A percentile compares a stretch with the other conserved stretches of the same genome.
Conservation (phyloP, 1,140 invertebrate genomes). For the Eubasilissa regina region DNA sequence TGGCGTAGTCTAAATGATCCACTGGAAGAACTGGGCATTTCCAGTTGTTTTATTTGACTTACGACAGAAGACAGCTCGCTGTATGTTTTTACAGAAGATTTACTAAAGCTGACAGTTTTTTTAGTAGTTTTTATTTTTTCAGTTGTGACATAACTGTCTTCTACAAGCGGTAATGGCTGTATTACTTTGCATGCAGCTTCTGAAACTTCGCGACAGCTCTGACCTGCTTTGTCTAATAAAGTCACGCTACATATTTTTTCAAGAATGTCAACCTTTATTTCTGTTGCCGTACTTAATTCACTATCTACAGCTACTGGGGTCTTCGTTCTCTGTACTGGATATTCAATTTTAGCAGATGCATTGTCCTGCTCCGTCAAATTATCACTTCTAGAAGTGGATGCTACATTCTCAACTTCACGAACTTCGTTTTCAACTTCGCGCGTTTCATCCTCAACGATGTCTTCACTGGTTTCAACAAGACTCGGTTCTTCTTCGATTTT, state of each 20-base stretch:
- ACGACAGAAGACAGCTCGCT: constrained; percentile 40
- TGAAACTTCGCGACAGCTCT: constrained; percentile 15
- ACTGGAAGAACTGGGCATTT: background rate
- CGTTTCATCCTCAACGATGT: background rate
- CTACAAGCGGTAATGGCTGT: constrained; percentile 20
- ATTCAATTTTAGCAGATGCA: background rate
- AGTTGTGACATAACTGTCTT: constrained; percentile 14
- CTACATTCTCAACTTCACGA: constrained; percentile 1
- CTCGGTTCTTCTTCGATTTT: constrained; percentile 29
- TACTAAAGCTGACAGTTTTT: background rate
- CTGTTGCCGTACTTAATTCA: background rate
- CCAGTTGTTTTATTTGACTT: constrained; percentile 39
- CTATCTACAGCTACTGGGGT: background rate
- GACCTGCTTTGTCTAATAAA: background rate
- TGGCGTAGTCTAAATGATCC: background rate
- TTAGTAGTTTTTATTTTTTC: background rate
- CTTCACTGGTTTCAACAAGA: background rate
- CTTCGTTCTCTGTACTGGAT: background rate
- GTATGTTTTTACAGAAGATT: constrained; percentile 39
- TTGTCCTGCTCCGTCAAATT: background rate
- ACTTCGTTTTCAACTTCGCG: background rate
- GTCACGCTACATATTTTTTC: background rate
- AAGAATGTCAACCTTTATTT: constrained; percentile 12
- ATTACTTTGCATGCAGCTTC: constrained; percentile 7
- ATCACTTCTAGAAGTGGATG: background rate